Base-by-base conservation (phyloP, 2,113 vertebrate species). In the Elanus axillaris region DNA sequence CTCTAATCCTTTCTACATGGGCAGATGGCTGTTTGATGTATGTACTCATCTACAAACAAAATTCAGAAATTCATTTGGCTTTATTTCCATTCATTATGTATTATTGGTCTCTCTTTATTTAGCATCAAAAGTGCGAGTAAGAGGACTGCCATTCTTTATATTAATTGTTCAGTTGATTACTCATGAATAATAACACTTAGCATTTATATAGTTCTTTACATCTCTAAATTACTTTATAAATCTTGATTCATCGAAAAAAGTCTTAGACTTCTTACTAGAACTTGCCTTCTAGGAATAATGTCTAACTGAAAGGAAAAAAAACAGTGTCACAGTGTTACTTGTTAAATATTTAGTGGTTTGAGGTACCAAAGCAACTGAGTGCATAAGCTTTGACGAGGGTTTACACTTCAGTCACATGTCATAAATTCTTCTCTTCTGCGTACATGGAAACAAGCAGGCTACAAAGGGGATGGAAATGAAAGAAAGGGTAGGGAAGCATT, bases 31-130 rank as follows among this genome's bases (percentile, higher is more conserved):
- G 1, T 93, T 95, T 96, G 91, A 94, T 97, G 93, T 86, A 88
- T 34, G 45, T 85, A 87, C 89, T 82, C 95, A 92, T 94, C 93
- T 81, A 94, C 77, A 91, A 95, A 94, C 66, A 91, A 91, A 85
- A 94, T 79, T 90, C 87, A 92, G 81, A 96, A 96, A 94, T 95
- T 85, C 84, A 93, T 96, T 94, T 93, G 84, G 66, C 78, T 94
- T 96, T 92, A 82, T 96, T 93, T 82, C 52, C 67, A 91, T 87
- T 95, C 94, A 95, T 94, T 95, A 95, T 77, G 73, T 80, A 90
- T 90, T 95, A 96, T 76, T 93, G 93, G 77, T 64, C 80, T 93
- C 72, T 85, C 74, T 72, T 94, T 81, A 88, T 95, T 95, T 94
- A 94, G 94, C 89, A 97, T 96, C 93, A 97, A 86, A 96, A 94